phyloP scores from a whole-genome alignment of 2,797 vertebrate genomes.

The Decapterus maruadsi region DNA sequence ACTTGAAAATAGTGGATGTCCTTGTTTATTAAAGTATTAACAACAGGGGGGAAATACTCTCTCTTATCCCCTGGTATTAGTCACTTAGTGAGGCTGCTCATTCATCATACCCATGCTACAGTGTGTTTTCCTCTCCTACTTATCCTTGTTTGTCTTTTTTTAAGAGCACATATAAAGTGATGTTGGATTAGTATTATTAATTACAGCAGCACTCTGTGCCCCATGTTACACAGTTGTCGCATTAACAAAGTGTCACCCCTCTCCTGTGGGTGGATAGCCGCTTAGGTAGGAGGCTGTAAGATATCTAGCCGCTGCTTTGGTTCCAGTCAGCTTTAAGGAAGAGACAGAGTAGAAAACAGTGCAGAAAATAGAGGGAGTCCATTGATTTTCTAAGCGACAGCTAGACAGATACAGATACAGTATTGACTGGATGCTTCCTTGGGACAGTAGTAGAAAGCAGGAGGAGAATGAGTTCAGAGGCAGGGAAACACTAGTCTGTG shows the following conservation, averaged over 20 bases:
- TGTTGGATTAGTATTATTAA: slow-evolving; percentile 80
- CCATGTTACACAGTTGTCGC: slow-evolving; percentile 45
- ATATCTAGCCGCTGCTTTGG: slow-evolving; percentile 35
- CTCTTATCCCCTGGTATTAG: slow-evolving; percentile 76
- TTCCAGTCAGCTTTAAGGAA: slow-evolving; percentile 46
- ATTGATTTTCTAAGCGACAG: slow-evolving; percentile 76
- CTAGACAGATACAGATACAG: slow-evolving; percentile 67
- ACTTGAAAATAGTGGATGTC: slow-evolving; percentile 77
- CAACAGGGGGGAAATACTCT: slow-evolving; percentile 68
- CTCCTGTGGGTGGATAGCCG: slow-evolving; percentile 40
- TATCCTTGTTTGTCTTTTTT: slow-evolving; percentile 77
- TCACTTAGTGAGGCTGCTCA: slow-evolving; percentile 70
- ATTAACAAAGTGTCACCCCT: slow-evolving; percentile 63
- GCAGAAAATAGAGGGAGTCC: slow-evolving; percentile 53
- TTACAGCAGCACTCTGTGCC: slow-evolving; percentile 49
- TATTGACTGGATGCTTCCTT: slow-evolving; percentile 73
- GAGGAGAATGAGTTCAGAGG: slow-evolving; percentile 23
- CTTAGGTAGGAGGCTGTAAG: slow-evolving; percentile 15
- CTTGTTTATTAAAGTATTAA: slow-evolving; percentile 85
- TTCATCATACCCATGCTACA: slow-evolving; percentile 72
- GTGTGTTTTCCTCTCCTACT: slow-evolving; percentile 66
- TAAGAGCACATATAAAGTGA: slow-evolving; percentile 72
- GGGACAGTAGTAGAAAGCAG: slow-evolving; percentile 49
- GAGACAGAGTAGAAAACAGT: slow-evolving; percentile 65
- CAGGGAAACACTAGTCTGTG: slow-evolving; percentile 36